A percentile compares a stretch with the other conserved stretches of the same genome.
Evolutionary conservation across 1,140 invertebrate species (phyloP).

Genomic region (Leptoteleia sp.): DNA sequence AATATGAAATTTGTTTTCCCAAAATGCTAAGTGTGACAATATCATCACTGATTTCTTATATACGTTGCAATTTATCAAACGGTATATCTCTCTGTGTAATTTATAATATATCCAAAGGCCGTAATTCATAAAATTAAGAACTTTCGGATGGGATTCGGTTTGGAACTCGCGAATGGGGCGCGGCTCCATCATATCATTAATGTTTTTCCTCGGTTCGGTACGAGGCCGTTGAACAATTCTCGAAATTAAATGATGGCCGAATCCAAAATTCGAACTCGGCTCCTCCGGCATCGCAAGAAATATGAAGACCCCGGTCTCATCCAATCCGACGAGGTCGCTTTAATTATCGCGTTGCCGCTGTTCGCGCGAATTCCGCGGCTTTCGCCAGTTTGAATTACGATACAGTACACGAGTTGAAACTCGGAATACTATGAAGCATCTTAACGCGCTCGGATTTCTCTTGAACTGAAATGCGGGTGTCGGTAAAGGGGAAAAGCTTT

Average conservation of each 20-base stretch:
- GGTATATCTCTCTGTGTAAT: too few species aligned
- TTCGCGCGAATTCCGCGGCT: constrained; percentile 60
- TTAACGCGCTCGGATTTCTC: constrained; percentile 62
- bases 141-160: too few species aligned
- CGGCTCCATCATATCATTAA: too few species aligned
- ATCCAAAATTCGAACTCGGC: constrained; percentile 47
- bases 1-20: too few species aligned
- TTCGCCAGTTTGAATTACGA: constrained; percentile 59
- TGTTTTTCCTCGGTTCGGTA: too few species aligned
- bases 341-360: constrained; percentile 62
- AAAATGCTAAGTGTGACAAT: too few species aligned
- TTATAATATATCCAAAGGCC: too few species aligned
- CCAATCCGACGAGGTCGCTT: constrained; percentile 52
- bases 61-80: too few species aligned
- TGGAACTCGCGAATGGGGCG: too few species aligned
- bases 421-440: constrained; percentile 62
- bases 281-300: constrained; percentile 47
- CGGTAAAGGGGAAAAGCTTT: constrained; percentile 54
- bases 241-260: constrained; percentile 32
- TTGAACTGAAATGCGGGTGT: constrained; percentile 43
- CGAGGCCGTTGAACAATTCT: constrained; percentile 11
- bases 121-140: too few species aligned
- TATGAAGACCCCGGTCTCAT: constrained; percentile 59
- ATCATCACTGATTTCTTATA: too few species aligned
- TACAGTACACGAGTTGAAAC: constrained; percentile 52